Conservation (phyloP, 1,140 invertebrate genomes). For the Saccostrea cuccullata region DNA sequence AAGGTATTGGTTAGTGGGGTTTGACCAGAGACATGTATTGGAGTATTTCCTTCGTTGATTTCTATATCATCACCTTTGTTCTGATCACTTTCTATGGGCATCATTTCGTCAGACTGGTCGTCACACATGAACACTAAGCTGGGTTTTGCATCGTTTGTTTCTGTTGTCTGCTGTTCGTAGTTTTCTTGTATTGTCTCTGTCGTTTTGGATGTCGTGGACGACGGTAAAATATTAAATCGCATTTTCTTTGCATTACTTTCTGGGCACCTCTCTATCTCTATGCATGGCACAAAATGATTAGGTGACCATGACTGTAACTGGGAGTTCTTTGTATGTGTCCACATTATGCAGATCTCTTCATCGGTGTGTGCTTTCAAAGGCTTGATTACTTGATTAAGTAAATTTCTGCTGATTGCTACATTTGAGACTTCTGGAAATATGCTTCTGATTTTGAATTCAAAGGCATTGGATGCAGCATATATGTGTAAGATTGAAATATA, state of each 20-base stretch:
- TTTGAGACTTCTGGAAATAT: slow-evolving; percentile 4
- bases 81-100: neutral
- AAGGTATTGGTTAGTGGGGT: neutral
- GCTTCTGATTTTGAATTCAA: slow-evolving; percentile 1
- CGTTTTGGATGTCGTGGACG: too few species aligned
- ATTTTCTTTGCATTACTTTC: neutral
- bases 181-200: neutral
- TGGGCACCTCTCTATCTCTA: neutral
- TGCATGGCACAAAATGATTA: slow-evolving; percentile 16
- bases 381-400: slow-evolving; percentile 8
- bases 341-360: slow-evolving; percentile 22
- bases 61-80: neutral
- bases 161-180: neutral
- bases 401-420: slow-evolving; percentile 9
- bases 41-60: neutral
- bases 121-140: neutral
- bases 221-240: slow-evolving; percentile 4
- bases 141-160: neutral
- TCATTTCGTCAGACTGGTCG: neutral
- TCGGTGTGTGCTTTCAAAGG: neutral
- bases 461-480: slow-evolving; percentile 32
- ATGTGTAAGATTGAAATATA: neutral
- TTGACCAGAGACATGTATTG: neutral
- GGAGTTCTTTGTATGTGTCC: neutral
- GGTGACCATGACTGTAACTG: neutral